These are phyloP conservation scores for Lota lota DNA, from an alignment of 2,113 vertebrate genomes.

Conservation along the genomic window DNA sequence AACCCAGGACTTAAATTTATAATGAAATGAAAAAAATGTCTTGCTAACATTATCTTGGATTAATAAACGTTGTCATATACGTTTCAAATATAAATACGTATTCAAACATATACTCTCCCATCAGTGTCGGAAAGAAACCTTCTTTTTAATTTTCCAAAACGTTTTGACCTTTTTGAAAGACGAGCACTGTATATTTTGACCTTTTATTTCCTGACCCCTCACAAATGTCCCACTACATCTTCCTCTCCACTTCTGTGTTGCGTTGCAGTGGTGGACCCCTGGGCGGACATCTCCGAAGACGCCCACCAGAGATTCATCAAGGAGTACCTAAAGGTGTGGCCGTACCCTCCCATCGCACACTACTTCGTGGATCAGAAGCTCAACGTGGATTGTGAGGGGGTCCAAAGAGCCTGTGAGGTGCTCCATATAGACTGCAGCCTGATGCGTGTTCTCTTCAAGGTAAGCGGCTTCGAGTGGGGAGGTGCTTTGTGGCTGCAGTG, in stretches of 20 bases:
- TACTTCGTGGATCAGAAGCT: slow-evolving; percentile 78
- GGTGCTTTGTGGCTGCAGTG: slow-evolving; percentile 31
- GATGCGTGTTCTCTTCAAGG: slow-evolving; percentile 84
- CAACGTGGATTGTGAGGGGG: slow-evolving; percentile 79
- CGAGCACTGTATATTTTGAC: too few species aligned
- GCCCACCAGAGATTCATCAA: slow-evolving; percentile 78
- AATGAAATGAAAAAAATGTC: too few species aligned
- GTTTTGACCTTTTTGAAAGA: too few species aligned
- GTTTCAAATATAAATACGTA: too few species aligned
- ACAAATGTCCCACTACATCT: too few species aligned
- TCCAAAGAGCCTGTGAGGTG: slow-evolving; percentile 80
- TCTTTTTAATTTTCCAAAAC: too few species aligned
- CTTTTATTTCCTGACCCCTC: too few species aligned
- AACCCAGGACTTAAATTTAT: too few species aligned
- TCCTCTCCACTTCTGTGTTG: neutral
- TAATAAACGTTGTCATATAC: too few species aligned
- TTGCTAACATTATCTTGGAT: too few species aligned
- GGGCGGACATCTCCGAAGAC: slow-evolving; percentile 83
- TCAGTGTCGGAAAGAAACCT: too few species aligned
- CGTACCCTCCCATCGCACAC: slow-evolving; percentile 80
- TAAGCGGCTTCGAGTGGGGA: slow-evolving; percentile 37
- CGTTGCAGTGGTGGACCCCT: slow-evolving; percentile 75
- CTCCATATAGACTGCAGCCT: slow-evolving; percentile 81
- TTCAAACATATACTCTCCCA: too few species aligned
- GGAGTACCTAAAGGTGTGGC: slow-evolving; percentile 81